Evolutionary conservation across 2,797 vertebrate genomes (phyloP).

Genomic region (Pangasius krempfi): DNA sequence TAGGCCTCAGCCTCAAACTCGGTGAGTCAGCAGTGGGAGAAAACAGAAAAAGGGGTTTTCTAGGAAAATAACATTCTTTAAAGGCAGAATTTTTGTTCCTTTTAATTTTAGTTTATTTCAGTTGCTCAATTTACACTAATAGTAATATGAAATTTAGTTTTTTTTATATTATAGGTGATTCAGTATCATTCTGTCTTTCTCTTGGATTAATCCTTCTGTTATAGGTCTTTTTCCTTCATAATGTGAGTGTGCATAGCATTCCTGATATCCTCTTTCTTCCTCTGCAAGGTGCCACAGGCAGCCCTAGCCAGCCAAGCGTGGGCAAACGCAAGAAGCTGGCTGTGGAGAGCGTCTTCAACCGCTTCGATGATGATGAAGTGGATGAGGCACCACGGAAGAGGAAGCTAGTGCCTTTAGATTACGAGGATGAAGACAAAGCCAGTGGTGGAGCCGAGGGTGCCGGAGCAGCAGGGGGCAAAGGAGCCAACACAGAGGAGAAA

Average conservation of each 20-base stretch:
- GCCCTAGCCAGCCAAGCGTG: constrained; percentile 89
- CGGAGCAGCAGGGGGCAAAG: constrained; percentile 79
- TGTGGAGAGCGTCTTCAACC: constrained; percentile 97
- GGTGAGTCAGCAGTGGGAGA: constrained; percentile 69
- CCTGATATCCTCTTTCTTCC: neutral
- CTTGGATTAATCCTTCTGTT: neutral
- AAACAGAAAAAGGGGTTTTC: neutral
- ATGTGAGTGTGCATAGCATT: neutral
- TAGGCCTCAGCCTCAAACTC: constrained; percentile 95
- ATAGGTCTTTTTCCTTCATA: neutral
- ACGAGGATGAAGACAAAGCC: constrained; percentile 94
- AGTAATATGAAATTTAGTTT: too few species aligned
- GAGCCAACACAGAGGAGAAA: constrained; percentile 93
- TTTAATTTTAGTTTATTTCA: neutral
- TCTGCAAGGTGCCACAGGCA: constrained; percentile 84
- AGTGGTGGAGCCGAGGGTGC: constrained; percentile 64
- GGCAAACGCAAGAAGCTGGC: constrained; percentile 96
- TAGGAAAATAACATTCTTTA: neutral
- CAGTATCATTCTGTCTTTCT: neutral
- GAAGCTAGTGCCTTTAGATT: constrained; percentile 96
- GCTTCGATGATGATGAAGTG: constrained; percentile 95
- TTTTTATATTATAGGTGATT: neutral
- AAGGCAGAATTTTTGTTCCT: too few species aligned
- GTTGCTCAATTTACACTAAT: neutral
- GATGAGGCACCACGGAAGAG: constrained; percentile 93